Percentiles rank a stretch among this genome's conserved stretches.
Conservation (phyloP, 23 tunicate genomes). For the Trididemnum nubilum region DNA sequence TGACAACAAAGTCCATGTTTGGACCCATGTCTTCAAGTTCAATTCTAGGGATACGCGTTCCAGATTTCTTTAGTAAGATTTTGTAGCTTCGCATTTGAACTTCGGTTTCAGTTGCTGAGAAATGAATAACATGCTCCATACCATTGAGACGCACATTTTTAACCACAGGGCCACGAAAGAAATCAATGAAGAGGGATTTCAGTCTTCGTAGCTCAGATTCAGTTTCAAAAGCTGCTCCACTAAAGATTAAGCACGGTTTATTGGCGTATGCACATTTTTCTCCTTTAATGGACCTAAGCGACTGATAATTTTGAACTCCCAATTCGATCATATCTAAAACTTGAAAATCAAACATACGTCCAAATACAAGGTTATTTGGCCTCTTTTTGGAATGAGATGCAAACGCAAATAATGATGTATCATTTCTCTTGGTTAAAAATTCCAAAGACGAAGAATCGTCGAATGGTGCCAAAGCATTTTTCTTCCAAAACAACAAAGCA, state of each 20-base stretch:
- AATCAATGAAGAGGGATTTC: conserved; percentile 77
- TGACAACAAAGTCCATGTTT: conserved; percentile 75
- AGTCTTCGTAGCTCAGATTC: conserved; percentile 72
- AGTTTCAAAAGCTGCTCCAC: conserved; percentile 75
- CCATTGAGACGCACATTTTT: conserved; percentile 66
- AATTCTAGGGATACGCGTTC: conserved; percentile 78
- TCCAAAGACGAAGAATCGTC: conserved; percentile 86
- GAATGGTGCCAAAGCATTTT: conserved; percentile 83
- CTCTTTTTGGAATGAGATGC: conserved; percentile 97
- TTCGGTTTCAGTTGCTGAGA: conserved; percentile 66
- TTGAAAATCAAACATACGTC: conserved; percentile 70
- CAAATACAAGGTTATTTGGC: conserved; percentile 92
- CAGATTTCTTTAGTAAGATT: conserved; percentile 82
- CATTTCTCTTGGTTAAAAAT: conserved; percentile 88
- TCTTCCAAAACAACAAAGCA: conserved; percentile 73
- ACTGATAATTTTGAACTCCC: conserved; percentile 72
- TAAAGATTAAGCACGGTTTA: conserved; percentile 86
- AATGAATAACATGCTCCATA: conserved; percentile 89
- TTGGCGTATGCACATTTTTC: conserved; percentile 55
- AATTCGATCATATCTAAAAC: conserved; percentile 95
- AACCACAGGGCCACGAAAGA: conserved; percentile 93
- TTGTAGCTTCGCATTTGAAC: conserved; percentile 69
- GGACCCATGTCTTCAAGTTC: conserved; percentile 95
- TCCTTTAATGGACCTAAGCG: conserved; percentile 35
- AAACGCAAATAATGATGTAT: conserved; percentile 82